Base-by-base conservation (phyloP, 2,888 invertebrate genomes). In the Tillus elongatus region DNA sequence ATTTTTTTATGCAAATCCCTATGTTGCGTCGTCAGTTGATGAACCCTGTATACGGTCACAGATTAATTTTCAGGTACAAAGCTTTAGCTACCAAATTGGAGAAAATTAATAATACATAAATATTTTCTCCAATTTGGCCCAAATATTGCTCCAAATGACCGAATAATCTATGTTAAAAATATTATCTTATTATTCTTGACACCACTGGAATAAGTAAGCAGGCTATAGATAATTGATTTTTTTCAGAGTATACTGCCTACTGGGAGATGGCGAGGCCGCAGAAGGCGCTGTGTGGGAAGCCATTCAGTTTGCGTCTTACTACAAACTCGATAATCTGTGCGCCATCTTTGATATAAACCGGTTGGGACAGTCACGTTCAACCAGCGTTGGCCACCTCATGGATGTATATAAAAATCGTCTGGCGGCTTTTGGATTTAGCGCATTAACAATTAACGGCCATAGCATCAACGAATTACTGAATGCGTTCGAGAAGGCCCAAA, bases 211-310 rank as follows among this genome's bases (percentile, higher is more conserved):
- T 27, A 58, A 38, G 52, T 52, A 28, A 15, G 29, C 15, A 26
- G 33, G 24, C 11, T 30, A 6, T 35, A 4, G 9, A 13, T 16
- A 13, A 13, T 15, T 16, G 12, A 26, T 30, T 39, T 39, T 29
- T 56, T 61, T 4, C 63, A 89, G 96, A 54, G 90, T 91, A 1
- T 98, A 84, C 68, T 95, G 93, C 58, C 57, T 98, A 49, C 77
- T 98, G 40, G 98, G 98, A 3, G 98, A 98, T 69, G 98, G 98
- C 2, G 98, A 98, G 69, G 84, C 90, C 35, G 93, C 96, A 0
- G 98, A 98, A 70, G 98, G 98, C 38, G 92, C 92, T 32, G 76
- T 97, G 46, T 97, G 96, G 96, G 96, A 97, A 69, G 92, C 93
- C 0, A 73, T 96, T 42, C 81, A 90, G 56, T 98, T 98, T 69